Conservation (phyloP, 2,113 vertebrate genomes). For the Onychostoma macrolepis region DNA sequence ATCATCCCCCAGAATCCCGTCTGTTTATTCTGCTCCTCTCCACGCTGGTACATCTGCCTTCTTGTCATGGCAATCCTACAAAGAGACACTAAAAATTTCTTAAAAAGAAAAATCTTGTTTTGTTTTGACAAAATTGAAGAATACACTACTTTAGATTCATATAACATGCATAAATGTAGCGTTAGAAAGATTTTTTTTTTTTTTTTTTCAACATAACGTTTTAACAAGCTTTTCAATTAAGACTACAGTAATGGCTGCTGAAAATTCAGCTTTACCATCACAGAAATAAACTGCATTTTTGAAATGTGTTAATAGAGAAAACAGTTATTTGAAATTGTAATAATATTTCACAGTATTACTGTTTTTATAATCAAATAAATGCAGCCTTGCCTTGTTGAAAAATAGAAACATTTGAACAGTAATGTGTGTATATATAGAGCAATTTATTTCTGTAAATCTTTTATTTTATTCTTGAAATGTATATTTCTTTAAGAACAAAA, state of each 20-base stretch:
- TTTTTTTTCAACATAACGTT: not conserved
- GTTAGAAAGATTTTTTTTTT: not conserved
- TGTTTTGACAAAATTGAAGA: not conserved
- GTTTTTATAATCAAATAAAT: too few species aligned
- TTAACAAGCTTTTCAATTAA: too few species aligned
- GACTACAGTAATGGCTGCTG: too few species aligned
- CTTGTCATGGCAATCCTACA: slow-evolving; percentile 94
- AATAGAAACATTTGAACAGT: too few species aligned
- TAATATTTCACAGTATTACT: not conserved
- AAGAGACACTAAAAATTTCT: not conserved
- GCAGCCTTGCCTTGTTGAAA: too few species aligned
- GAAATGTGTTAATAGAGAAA: not conserved
- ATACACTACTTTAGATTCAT: not conserved
- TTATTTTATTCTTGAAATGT: not conserved
- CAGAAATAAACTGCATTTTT: too few species aligned
- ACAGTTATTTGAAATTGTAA: not conserved
- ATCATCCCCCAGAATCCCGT: slow-evolving; percentile 98
- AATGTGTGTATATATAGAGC: not conserved
- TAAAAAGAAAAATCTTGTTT: not conserved
- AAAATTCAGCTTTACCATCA: not conserved
- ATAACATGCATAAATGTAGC: not conserved
- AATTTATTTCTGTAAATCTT: not conserved
- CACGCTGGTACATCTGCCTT: slow-evolving; percentile 94
- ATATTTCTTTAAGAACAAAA: too few species aligned
- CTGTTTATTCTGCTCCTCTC: slow-evolving; percentile 92